Evolutionary conservation across 2,797 vertebrate genomes (phyloP), one percentile per base, ranked within the genome.

Genomic region (Tarsius wallacei): DNA sequence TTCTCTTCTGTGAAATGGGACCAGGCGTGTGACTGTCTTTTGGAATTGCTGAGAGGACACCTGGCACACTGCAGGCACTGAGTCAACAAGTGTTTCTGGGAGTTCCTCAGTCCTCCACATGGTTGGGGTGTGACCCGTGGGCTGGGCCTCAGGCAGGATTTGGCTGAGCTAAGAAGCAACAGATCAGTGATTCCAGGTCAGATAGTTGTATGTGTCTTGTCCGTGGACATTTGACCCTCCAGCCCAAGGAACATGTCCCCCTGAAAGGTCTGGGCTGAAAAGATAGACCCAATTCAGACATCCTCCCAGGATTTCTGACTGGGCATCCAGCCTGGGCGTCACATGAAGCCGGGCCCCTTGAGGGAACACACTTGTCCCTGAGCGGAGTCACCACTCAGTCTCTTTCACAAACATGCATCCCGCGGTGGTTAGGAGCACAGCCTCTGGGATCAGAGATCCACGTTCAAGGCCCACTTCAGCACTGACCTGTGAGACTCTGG

Each of bases 301-400:
- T 16, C n/a, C 33, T 26, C 7, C 14, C 5, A 19, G 74, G 36
- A 15, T 15, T 61, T 68, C 71, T 10, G 61, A 33, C 0, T 22
- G 33, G 14, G 15, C 10, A 6, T 47, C 28, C 28, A 22, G 55
- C 22, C 19, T 21, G 26, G 59, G 61, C 16, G 26, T 16, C 2
- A 3, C 0, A 0, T 4, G 64, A 59, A 16, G 5, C 1, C 1
- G 1, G n/a, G n/a, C 61, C 61, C 68, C 14, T 24, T 26, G 26
- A 33, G n/a, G 31, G 4, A 5, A 10, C 16, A 78, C 55, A 33
- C 10, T 31, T 31, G 66, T 10, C 19, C 42, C 57, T 6, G n/a
- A 49, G 47, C 0, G 0, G 11, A 1, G 1, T n/a, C 21, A 2
- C 51, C n/a, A 13, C 31, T 24, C 17, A 1, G 9, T 55, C 71